phyloP scores from a whole-genome alignment of 2,113 vertebrate genomes.

The Bufo gargarizans region DNA sequence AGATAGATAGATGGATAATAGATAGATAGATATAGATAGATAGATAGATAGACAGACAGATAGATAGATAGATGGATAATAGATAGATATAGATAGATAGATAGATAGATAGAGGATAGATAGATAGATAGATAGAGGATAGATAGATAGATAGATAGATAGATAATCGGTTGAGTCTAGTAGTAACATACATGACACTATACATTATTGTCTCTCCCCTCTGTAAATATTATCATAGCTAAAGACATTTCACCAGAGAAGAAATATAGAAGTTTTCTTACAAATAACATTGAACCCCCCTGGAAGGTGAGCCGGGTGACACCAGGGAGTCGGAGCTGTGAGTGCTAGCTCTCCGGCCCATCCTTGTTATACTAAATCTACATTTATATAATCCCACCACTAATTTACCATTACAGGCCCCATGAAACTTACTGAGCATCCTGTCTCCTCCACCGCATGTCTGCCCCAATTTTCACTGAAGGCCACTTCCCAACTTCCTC shows the following conservation, averaged over 20 bases:
- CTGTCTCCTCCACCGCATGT: constrained; percentile 44
- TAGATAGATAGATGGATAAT: no score
- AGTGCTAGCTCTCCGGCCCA: background rate
- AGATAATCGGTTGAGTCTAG: no score
- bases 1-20: no score
- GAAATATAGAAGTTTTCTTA: background rate
- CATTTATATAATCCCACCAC: constrained; percentile 1
- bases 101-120: no score
- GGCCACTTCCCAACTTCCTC: constrained; percentile 27
- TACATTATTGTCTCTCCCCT: background rate
- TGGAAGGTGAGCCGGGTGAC: background rate
- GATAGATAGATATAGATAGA: no score
- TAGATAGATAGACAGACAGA: no score
- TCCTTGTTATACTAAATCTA: background rate
- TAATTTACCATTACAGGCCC: constrained; percentile 19
- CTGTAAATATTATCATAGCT: background rate
- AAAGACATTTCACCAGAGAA: background rate
- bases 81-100: no score
- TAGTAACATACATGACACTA: background rate
- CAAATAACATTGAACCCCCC: background rate
- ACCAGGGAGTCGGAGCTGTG: background rate
- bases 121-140: no score
- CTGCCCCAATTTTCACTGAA: constrained; percentile 30
- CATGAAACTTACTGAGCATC: constrained; percentile 40
- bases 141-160: no score